Base-by-base conservation (phyloP, 2,888 invertebrate species). In the Malthinus flaveolus region DNA sequence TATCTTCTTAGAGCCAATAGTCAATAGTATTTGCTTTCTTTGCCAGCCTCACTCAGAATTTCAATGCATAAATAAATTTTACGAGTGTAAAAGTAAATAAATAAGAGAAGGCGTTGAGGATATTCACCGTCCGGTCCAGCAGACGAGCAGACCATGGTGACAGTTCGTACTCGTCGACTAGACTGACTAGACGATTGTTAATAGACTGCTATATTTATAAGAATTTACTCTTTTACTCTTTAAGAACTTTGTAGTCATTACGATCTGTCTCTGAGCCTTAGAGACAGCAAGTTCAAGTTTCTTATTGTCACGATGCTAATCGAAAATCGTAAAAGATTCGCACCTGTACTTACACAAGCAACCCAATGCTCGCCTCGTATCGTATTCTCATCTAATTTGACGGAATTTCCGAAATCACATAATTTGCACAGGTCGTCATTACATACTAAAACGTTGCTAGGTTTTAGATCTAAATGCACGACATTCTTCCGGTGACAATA, bases 321-420 rank as follows among this genome's bases (percentile, higher is more conserved):
- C 7, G 7, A 5, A 9, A 6, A 9, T 10, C 4, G 35, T 35
- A n/a, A n/a, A n/a, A n/a, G n/a, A n/a, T n/a, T n/a, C n/a, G n/a
- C n/a, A n/a, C 11, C n/a, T 32, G 37, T 11, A 31, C 45, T 46
- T 11, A 47, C 49, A 10, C n/a, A 7, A 52, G 12, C 10, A 49
- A 59, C 54, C 45, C 49, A 32, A 33, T 39, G 35, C 33, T 15
- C 12, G 1, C 23, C 34, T 35, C n/a, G 8, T 34, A 44, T n/a
- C n/a, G 9, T 11, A 8, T 2, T 10, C 11, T 67, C 62, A 8
- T 42, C 46, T 10, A 63, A 37, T 37, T 56, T 65, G 1, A 67
- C 35, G 9, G 76, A 77, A 67, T 74, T 78, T 47, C 78, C 77
- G 69, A 78, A 78, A 71, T 78, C 78, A 47, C 77, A 77, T 34